Evolutionary conservation across 1,140 invertebrate genomes (phyloP).

Genomic region (Leptoteleia sp.): DNA sequence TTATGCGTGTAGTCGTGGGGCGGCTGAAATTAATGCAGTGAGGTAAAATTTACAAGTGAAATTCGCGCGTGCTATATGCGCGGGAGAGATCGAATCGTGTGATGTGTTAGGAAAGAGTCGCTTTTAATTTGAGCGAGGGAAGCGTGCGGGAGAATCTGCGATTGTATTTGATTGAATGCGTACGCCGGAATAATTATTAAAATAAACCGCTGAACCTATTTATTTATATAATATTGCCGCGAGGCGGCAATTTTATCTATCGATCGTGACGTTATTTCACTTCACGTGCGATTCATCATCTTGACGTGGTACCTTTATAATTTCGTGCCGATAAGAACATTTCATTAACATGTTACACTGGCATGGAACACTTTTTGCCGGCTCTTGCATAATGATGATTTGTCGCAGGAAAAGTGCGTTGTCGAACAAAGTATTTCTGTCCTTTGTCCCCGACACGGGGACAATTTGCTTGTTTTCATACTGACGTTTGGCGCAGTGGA

Average conservation of each 20-base stretch:
- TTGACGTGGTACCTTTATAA: constrained; percentile 55
- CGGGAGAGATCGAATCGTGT: constrained; percentile 62
- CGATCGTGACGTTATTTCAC: constrained; percentile 41
- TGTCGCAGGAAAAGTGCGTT: constrained; percentile 24
- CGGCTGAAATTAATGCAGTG: constrained; percentile 68
- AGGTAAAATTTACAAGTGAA: constrained; percentile 70
- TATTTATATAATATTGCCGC: constrained; percentile 26
- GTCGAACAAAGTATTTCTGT: no score
- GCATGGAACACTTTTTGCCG: constrained; percentile 25
- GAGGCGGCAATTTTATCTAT: constrained; percentile 32
- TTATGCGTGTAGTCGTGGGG: constrained; percentile 68
- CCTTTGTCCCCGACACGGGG: no score
- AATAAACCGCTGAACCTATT: constrained; percentile 22
- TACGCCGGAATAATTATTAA: constrained; percentile 33
- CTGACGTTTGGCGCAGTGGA: no score
- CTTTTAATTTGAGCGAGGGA: constrained; percentile 68
- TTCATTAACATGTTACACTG: constrained; percentile 57
- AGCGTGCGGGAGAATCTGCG: constrained; percentile 52
- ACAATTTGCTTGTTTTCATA: no score
- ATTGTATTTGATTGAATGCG: constrained; percentile 54
- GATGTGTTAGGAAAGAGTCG: constrained; percentile 67
- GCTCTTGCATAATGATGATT: constrained; percentile 42
- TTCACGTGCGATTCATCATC: constrained; percentile 52
- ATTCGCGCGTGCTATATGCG: constrained; percentile 66
- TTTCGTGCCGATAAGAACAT: constrained; percentile 50